Evolutionary conservation across 2,888 invertebrate genomes (phyloP), one percentile per base, ranked within the genome.

Genomic region (Ennomos quercinarius): DNA sequence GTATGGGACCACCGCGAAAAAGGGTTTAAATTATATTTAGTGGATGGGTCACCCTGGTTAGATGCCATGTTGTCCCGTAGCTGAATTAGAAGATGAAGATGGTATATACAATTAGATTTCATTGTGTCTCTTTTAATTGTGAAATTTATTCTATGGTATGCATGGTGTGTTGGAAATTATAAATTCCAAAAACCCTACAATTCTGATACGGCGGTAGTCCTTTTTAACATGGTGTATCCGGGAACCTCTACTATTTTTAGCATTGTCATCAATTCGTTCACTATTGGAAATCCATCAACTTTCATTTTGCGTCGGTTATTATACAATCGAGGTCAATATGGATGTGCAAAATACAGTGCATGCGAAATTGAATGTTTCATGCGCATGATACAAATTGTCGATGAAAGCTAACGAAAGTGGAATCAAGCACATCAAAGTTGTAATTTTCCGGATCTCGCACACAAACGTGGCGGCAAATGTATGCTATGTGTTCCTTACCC

Each of bases 361-460:
- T 60, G 60, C 45, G 57, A 57, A 66, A 55, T 62, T 62, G 52
- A 62, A 59, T 68, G 66, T 68, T 55, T 60, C 57, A 54, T 65
- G 61, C 62, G 67, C 69, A 69, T 69, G 69, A 65, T 63, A 57
- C 63, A 50, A 54, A 60, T 53, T 56, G 57, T 53, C 56, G 58
- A 68, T 62, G 54, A 64, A 67, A 65, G 65, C 63, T 60, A 57
- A 61, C 64, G 66, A 65, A 64, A 68, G 61, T 65, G 59, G 58
- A 57, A 59, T 60, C 48, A 43, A 54, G 61, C 46, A 63, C 58
- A 53, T 50, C 56, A 43, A 57, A 61, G 51, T 63, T 62, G 60
- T 50, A 67, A 63, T 67, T 64, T 65, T 59, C 65, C 57, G 62
- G 60, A 57, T 45, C 34, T 65, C 64, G 67, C 57, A 52, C 64